Percentiles rank a stretch among this genome's conserved stretches.
phyloP scores from a whole-genome alignment of 2,797 vertebrate species.

The Typhlichthys eigenmanni region DNA sequence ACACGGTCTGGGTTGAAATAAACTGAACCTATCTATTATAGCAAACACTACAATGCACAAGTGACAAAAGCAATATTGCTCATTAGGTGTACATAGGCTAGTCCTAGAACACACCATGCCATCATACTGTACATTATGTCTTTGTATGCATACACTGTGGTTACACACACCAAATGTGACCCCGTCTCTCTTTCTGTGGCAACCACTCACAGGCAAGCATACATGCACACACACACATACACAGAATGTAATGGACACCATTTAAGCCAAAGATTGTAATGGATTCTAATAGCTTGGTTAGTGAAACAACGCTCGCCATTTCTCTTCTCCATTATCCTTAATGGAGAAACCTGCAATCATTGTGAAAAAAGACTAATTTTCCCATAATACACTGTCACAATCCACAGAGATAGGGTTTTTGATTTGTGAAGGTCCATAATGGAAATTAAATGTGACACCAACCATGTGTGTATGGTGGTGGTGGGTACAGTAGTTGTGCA shows the following conservation, averaged over 20 bases:
- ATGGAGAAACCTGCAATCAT: conserved; percentile 15
- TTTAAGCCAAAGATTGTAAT: conserved; percentile 4
- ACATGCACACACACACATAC: background rate
- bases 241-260: background rate
- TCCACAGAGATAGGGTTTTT: background rate
- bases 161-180: no score
- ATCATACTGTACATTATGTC: no score
- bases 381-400: conserved; percentile 4
- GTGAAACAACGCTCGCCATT: conserved; percentile 6
- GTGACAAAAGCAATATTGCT: no score
- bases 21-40: no score
- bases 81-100: no score
- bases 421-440: conserved; percentile 12
- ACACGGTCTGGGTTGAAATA: no score
- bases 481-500: no score
- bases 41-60: no score
- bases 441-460: conserved; percentile 5
- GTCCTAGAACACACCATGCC: no score
- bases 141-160: no score
- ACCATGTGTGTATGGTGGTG: conserved; percentile 3
- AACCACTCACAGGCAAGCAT: background rate
- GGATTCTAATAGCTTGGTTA: conserved; percentile 9
- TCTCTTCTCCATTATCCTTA: conserved; percentile 7
- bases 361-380: background rate
- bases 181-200: no score